Conservation (phyloP, 2,113 vertebrate genomes). For the Elachura formosa region DNA sequence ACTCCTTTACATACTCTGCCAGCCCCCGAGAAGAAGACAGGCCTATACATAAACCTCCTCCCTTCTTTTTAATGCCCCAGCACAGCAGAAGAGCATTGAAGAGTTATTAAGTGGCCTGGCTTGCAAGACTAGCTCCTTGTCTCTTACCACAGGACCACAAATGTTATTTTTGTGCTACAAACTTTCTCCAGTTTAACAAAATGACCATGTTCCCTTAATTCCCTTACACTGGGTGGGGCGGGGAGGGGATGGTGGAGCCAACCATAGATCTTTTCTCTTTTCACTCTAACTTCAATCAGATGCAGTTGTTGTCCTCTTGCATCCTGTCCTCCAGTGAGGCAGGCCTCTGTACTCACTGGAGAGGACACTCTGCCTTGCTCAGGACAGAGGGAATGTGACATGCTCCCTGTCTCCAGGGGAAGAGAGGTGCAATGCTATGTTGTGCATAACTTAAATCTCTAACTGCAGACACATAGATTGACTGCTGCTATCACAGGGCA, state of each 20-base stretch:
- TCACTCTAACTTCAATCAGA: neutral
- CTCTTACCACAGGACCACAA: neutral
- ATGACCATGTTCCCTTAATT: neutral
- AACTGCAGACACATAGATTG: neutral
- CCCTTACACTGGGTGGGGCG: neutral
- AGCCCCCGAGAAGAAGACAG: neutral
- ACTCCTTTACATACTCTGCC: neutral
- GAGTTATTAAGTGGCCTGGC: neutral
- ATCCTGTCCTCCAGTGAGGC: neutral
- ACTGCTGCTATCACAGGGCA: neutral
- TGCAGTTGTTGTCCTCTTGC: neutral
- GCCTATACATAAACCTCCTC: neutral
- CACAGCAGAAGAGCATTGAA: neutral
- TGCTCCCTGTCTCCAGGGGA: neutral
- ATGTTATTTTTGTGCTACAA: neutral
- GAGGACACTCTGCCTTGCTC: neutral
- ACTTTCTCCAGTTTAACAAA: neutral
- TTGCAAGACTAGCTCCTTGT: neutral
- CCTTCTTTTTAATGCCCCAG: neutral
- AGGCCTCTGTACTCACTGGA: neutral
- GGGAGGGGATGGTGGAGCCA: rapidly evolving
- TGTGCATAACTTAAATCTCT: neutral
- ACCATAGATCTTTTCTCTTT: neutral
- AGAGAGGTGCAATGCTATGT: neutral
- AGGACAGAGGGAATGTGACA: neutral